Evolutionary conservation across 2,888 invertebrate genomes (phyloP), one percentile per base, ranked within the genome.

Genomic region (Callinectes sapidus): DNA sequence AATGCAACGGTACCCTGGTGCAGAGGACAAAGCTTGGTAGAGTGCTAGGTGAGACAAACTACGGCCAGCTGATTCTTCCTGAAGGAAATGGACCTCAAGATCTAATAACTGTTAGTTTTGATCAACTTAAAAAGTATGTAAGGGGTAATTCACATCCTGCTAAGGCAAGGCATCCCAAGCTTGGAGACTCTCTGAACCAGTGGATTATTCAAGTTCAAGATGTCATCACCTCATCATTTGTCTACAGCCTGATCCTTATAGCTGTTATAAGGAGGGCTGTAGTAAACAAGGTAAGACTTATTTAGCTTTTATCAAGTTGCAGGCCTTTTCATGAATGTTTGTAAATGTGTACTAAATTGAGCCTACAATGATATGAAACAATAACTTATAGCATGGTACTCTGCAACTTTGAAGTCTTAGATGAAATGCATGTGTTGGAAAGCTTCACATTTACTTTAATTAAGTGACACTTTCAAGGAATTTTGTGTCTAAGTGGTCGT

Each of bases 191-290:
- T 23, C 32, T 35, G 5, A n/a, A 42, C 39, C 28, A 54, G 1
- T 92, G 89, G 89, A 89, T 66, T 55, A 71, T 32, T 13, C 16
- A 48, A 23, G 32, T 92, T 6, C 90, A 90, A 48, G 92, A 92
- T 61, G 55, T 92, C 14, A 54, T 87, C 5, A 92, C 90, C 32
- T 92, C 92, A 0, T 90, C 92, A 13, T 90, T 87, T 48, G 81
- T 87, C 42, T 92, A 92, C 71, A 92, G 88, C 81, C 81, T 91
- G 1, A 55, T 87, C 48, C 55, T 91, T 54, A 77, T 90, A n/a
- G 88, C 81, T n/a, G 42, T 89, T 61, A 32, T 88, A 18, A 35
- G 91, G 39, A 23, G 85, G 16, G 13, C 85, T 28, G 39, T 92
- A 14, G 18, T 61, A 14, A 66, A 81, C n/a, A 92, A 55, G 89